Conservation (phyloP, 2,113 vertebrate genomes). For the Oreochromis tanganicae region DNA sequence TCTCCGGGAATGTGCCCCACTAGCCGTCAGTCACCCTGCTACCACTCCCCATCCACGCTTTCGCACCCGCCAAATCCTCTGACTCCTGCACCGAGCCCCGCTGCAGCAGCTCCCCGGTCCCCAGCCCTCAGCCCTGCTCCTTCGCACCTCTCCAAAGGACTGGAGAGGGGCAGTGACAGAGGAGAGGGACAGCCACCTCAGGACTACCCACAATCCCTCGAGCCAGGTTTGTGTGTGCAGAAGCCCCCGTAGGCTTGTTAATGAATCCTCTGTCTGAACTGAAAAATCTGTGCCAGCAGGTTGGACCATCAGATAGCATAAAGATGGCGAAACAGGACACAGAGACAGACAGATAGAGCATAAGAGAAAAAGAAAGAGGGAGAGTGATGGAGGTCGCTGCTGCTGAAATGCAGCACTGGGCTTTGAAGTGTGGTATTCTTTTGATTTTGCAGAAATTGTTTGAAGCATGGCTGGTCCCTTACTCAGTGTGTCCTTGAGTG, state of each 20-base stretch:
- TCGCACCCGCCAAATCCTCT: constrained; percentile 76
- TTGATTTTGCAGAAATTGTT: constrained; percentile 58
- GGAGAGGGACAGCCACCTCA: constrained; percentile 80
- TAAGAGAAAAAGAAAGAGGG: background rate
- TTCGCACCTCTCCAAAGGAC: constrained; percentile 75
- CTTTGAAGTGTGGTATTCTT: constrained; percentile 63
- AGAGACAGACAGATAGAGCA: background rate
- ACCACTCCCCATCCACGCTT: constrained; percentile 79
- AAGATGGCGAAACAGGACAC: background rate
- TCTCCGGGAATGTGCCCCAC: constrained; percentile 71
- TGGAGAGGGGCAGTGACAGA: constrained; percentile 74
- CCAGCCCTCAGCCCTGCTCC: constrained; percentile 81
- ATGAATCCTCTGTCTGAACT: background rate
- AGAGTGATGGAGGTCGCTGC: background rate
- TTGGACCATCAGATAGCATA: background rate
- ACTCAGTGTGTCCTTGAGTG: constrained; percentile 47
- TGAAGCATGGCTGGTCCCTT: constrained; percentile 39
- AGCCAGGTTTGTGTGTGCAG: constrained; percentile 82
- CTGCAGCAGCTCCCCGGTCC: constrained; percentile 78
- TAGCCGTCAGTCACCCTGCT: constrained; percentile 84
- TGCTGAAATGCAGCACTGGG: constrained; percentile 14
- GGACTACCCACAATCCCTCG: constrained; percentile 80
- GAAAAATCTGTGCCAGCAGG: background rate
- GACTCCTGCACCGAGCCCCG: constrained; percentile 80
- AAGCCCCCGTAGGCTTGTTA: background rate